Conservation (phyloP, 2,888 invertebrate species). For the Pristionchus fissidentatus region DNA sequence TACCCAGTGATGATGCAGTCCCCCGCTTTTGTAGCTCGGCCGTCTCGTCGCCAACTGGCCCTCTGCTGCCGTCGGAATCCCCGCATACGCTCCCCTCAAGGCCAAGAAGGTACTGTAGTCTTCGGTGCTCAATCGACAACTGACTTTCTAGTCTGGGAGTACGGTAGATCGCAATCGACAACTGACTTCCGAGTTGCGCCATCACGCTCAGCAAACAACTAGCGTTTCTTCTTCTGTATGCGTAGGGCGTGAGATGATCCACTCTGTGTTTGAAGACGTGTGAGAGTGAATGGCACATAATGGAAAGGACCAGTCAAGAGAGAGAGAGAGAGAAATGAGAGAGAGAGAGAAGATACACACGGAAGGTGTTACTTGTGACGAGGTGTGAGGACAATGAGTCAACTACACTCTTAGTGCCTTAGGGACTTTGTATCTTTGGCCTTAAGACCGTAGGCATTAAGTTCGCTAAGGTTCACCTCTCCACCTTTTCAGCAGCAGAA, state of each 20-base stretch:
- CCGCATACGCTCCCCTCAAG: constrained; percentile 55
- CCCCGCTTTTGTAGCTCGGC: constrained; percentile 53
- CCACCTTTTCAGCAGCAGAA: constrained; percentile 46
- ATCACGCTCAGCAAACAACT: constrained; percentile 16
- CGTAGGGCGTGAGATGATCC: background rate
- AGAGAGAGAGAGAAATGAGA: too few species aligned
- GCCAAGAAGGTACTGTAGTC: constrained; percentile 52
- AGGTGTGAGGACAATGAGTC: too few species aligned
- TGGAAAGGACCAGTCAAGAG: too few species aligned
- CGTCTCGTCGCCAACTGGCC: constrained; percentile 69
- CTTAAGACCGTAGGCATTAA: background rate
- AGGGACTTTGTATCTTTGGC: background rate
- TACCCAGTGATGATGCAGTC: background rate
- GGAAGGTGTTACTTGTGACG: constrained; percentile 34
- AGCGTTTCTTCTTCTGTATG: background rate
- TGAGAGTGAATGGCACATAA: background rate
- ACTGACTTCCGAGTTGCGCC: background rate
- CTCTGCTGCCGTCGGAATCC: constrained; percentile 68
- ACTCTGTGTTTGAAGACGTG: background rate
- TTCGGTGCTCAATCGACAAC: background rate
- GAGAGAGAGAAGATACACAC: too few species aligned
- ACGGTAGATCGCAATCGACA: background rate
- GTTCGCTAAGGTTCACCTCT: background rate
- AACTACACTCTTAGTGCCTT: background rate
- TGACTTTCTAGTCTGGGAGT: background rate